Conservation (phyloP, 2,113 vertebrate genomes). For the Octodon degus region DNA sequence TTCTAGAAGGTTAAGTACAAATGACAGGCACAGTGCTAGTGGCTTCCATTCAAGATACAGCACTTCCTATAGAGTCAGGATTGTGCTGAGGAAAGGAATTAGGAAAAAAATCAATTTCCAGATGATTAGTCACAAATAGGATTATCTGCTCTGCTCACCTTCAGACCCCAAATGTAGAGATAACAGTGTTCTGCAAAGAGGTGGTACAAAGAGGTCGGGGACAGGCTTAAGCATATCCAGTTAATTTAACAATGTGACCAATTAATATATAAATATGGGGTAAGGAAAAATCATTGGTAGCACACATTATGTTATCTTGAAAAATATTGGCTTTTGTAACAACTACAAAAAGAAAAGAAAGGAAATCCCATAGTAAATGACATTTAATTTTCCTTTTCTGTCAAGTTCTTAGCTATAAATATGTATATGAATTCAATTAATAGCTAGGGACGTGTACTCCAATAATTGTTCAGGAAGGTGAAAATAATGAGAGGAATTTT, state of each 20-base stretch:
- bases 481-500: constrained; percentile 45
- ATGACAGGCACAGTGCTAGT: neutral
- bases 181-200: neutral
- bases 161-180: neutral
- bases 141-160: neutral
- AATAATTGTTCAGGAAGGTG: constrained; percentile 9
- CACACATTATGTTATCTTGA: neutral
- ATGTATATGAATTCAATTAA: neutral
- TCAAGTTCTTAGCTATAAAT: constrained; percentile 26
- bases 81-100: neutral
- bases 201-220: neutral
- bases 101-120: constrained; percentile 22
- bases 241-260: constrained; percentile 5
- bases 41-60: constrained; percentile 5
- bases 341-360: neutral
- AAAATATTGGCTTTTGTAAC: neutral
- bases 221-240: neutral
- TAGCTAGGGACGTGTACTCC: neutral
- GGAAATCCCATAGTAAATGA: neutral
- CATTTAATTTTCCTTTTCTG: constrained; percentile 13
- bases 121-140: constrained; percentile 35
- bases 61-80: neutral
- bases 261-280: neutral
- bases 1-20: constrained; percentile 56
- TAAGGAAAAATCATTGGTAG: neutral